phyloP scores from a whole-genome alignment of 2,888 invertebrate species.

The Rhamnusium bicolor region DNA sequence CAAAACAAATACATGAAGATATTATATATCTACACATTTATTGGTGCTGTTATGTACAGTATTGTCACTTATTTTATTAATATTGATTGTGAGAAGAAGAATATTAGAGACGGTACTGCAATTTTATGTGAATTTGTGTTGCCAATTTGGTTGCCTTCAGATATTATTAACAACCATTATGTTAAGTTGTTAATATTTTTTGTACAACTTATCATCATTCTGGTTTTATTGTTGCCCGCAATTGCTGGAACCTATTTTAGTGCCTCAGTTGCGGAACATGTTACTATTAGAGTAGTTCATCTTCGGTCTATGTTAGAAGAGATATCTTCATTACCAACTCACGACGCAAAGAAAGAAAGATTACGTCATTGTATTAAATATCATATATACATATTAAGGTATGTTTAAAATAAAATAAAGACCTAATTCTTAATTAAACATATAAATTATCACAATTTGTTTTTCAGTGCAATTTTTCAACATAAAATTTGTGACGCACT shows the following conservation, averaged over 20 bases:
- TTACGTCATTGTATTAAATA: not conserved
- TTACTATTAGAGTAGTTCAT: not conserved
- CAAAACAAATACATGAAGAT: conserved; percentile 4
- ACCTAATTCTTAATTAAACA: not conserved
- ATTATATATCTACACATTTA: not conserved
- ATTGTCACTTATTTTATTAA: not conserved
- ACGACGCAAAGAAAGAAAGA: not conserved
- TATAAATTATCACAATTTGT: not conserved
- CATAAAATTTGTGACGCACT: too few species aligned
- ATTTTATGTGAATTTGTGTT: not conserved
- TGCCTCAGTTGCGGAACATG: not conserved
- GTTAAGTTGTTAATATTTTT: not conserved
- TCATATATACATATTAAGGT: not conserved
- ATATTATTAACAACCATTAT: not conserved
- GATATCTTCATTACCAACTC: not conserved
- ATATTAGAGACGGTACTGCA: not conserved
- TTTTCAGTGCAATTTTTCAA: too few species aligned
- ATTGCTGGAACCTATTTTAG: not conserved
- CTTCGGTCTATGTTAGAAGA: not conserved
- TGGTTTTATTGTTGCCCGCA: not conserved
- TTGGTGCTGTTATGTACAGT: not conserved
- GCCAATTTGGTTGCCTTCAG: not conserved
- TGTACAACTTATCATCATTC: not conserved
- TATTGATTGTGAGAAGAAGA: not conserved
- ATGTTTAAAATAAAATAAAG: not conserved